A percentile compares a stretch with the other conserved stretches of the same genome.
Evolutionary conservation across 2,113 vertebrate species (phyloP).

Genomic region (Poecilia latipinna): DNA sequence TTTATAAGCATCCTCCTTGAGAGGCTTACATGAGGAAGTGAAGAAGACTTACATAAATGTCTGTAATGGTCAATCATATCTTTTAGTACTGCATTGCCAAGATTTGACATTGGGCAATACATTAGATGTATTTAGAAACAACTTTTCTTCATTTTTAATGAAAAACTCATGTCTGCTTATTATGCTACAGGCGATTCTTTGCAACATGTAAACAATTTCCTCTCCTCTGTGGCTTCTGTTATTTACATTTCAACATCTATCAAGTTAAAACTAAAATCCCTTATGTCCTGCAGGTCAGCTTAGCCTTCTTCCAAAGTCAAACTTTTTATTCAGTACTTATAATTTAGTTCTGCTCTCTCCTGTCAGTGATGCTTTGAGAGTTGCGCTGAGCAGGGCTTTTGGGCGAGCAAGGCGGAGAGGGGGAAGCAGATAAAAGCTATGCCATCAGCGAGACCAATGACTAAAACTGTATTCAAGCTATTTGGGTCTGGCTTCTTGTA

Average conservation of each 20-base stretch:
- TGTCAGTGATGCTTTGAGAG: conserved; percentile 39
- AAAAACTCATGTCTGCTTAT: not conserved
- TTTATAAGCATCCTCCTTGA: not conserved
- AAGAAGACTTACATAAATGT: not conserved
- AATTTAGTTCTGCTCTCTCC: conserved; percentile 24
- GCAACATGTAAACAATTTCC: not conserved
- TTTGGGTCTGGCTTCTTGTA: conserved; percentile 43
- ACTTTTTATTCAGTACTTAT: conserved; percentile 31
- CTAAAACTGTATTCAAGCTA: conserved; percentile 40
- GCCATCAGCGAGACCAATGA: conserved; percentile 50
- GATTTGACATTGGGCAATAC: not conserved
- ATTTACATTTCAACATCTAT: conserved; percentile 9
- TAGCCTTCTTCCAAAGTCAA: conserved; percentile 15
- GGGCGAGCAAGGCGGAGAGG: conserved; percentile 14
- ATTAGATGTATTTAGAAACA: too few relatives aligned
- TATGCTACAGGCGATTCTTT: not conserved
- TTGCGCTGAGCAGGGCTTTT: conserved; percentile 35
- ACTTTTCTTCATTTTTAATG: conserved; percentile 1
- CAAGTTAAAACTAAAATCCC: conserved; percentile 11
- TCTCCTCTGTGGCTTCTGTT: not conserved
- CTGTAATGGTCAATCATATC: not conserved
- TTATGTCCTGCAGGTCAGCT: conserved; percentile 28
- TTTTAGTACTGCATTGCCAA: not conserved
- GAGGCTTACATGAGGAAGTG: not conserved
- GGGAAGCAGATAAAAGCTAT: conserved; percentile 36